phyloP scores from a whole-genome alignment of 2,113 vertebrate species.

The Azemiops feae region DNA sequence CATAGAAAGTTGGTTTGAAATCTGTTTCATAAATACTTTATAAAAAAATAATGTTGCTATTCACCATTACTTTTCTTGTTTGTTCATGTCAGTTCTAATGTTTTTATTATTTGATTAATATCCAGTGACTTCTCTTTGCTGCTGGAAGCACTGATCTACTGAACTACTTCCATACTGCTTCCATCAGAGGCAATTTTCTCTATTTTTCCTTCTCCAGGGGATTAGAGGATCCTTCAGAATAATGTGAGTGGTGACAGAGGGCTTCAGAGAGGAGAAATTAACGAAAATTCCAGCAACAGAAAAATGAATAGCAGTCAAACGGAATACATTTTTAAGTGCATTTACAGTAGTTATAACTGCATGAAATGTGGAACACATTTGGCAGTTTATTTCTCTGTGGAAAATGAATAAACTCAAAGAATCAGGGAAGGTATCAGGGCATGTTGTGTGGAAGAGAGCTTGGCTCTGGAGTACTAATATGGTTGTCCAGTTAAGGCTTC shows the following conservation, averaged over 20 bases:
- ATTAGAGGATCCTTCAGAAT: neutral
- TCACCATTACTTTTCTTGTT: neutral
- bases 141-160: neutral
- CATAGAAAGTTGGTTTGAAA: neutral
- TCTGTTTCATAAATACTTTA: neutral
- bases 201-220: neutral
- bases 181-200: neutral
- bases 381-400: neutral
- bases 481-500: neutral
- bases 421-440: neutral
- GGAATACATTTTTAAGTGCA: neutral
- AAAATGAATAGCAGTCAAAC: neutral
- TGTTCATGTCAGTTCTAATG: neutral
- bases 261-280: neutral
- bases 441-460: neutral
- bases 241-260: neutral
- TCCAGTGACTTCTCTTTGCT: neutral
- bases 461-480: neutral
- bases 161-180: neutral
- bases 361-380: neutral
- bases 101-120: neutral
- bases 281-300: neutral
- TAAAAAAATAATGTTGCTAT: neutral
- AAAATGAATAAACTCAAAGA: neutral
- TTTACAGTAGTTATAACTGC: neutral